Percentiles rank a stretch among this genome's conserved stretches.
Evolutionary conservation across 2,888 invertebrate species (phyloP).

Genomic region (Notodonta ziczac): DNA sequence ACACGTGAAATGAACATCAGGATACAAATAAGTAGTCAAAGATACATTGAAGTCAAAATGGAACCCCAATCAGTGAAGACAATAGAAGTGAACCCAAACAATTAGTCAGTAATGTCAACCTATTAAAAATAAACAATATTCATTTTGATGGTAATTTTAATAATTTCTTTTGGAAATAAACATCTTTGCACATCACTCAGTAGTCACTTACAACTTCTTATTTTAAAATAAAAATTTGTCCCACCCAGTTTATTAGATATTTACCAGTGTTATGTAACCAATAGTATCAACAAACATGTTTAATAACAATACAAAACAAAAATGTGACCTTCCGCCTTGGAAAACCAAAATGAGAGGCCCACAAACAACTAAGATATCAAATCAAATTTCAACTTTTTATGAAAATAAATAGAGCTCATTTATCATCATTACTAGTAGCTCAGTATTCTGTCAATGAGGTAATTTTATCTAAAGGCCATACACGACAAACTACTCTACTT

Average conservation of each 20-base stretch:
- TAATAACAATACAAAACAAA: too few relatives aligned
- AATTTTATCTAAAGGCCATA: constrained; percentile 89
- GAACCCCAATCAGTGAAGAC: constrained; percentile 73
- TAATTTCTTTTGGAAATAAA: constrained; percentile 18
- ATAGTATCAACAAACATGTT: too few relatives aligned
- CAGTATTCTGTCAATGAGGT: constrained; percentile 62
- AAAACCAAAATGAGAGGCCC: too few relatives aligned
- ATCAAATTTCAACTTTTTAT: not conserved
- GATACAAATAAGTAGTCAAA: constrained; percentile 45
- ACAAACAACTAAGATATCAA: not conserved
- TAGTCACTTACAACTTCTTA: not conserved
- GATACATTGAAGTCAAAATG: constrained; percentile 59
- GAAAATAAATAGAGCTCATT: not conserved
- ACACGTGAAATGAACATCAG: constrained; percentile 50
- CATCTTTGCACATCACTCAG: not conserved
- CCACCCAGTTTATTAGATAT: too few relatives aligned
- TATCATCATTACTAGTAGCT: constrained; percentile 8
- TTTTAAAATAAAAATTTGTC: too few relatives aligned
- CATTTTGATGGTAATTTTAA: constrained; percentile 13
- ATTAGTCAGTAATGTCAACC: constrained; percentile 28
- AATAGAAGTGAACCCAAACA: constrained; percentile 65
- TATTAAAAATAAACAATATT: constrained; percentile 12
- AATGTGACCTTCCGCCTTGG: too few relatives aligned
- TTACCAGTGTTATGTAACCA: too few relatives aligned
- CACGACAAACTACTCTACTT: constrained; percentile 91